Conservation (phyloP, 1,140 invertebrate species). For the Oncopodura yosiiana region DNA sequence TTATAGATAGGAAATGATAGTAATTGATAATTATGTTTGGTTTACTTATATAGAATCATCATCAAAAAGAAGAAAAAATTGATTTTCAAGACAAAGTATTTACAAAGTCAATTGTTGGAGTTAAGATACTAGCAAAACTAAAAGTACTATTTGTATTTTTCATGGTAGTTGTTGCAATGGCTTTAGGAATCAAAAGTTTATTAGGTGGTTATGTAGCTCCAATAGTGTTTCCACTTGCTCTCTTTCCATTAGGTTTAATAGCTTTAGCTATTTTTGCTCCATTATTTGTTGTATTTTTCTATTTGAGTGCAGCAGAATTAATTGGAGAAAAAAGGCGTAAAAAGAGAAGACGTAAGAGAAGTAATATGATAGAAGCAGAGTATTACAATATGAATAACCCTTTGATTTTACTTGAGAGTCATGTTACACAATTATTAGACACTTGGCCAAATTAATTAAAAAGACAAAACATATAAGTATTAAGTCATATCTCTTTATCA, state of each 20-base stretch:
- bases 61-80: background rate
- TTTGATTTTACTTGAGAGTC: background rate
- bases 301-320: background rate
- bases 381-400: background rate
- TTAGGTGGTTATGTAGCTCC: slow-evolving; percentile 4
- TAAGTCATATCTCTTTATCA: background rate
- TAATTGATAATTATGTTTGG: too few species aligned
- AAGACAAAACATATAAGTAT: background rate
- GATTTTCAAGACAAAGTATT: slow-evolving; percentile 23
- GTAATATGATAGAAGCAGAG: background rate
- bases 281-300: slow-evolving; percentile 9
- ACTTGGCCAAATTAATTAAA: background rate
- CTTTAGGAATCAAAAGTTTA: background rate
- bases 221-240: background rate
- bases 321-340: slow-evolving; percentile 7
- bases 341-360: background rate
- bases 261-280: slow-evolving; percentile 15
- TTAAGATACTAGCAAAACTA: slow-evolving; percentile 8
- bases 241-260: slow-evolving; percentile 5
- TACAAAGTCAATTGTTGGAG: slow-evolving; percentile 11
- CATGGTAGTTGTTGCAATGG: slow-evolving; percentile 7
- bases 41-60: background rate
- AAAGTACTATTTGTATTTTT: slow-evolving; percentile 14
- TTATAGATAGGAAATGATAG: too few species aligned
- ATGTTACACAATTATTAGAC: background rate